Evolutionary conservation across 2,113 vertebrate species (phyloP).

Genomic region (Scatophagus argus): DNA sequence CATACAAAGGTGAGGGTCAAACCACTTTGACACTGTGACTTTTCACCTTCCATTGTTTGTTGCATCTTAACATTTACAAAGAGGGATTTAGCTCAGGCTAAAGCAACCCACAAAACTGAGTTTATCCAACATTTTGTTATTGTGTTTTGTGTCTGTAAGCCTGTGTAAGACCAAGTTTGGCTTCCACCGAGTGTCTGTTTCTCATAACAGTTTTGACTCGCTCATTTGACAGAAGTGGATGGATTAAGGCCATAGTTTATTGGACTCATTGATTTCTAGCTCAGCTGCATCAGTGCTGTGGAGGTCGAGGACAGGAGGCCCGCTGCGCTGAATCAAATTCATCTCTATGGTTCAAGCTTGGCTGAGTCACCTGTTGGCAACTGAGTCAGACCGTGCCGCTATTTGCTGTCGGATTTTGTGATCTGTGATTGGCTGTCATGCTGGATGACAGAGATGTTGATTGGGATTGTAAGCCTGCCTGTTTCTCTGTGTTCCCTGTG

Average conservation of each 20-base stretch:
- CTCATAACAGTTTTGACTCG: conserved; percentile 1
- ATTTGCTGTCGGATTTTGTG: conserved; percentile 30
- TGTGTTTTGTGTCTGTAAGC: neutral
- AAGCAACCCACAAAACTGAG: no score
- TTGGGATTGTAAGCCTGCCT: conserved; percentile 18
- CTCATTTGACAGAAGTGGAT: conserved; percentile 8
- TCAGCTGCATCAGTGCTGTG: neutral
- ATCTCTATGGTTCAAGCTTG: conserved; percentile 5
- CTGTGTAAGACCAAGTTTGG: neutral
- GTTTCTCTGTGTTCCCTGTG: conserved; percentile 44
- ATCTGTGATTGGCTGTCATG: conserved; percentile 21
- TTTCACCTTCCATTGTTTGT: neutral
- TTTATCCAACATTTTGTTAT: neutral
- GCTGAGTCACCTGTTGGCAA: conserved; percentile 38
- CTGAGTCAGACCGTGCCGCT: conserved; percentile 12
- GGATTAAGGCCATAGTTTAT: conserved; percentile 25
- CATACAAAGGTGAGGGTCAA: conserved; percentile 89
- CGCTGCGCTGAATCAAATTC: conserved; percentile 24
- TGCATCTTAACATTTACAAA: conserved; percentile 1
- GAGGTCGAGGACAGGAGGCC: conserved; percentile 1
- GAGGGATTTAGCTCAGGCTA: no score
- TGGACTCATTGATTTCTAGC: conserved; percentile 35
- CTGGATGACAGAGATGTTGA: conserved; percentile 1
- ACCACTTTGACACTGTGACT: neutral
- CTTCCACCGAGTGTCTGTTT: neutral